Base-by-base conservation (phyloP, 2,797 vertebrate genomes). In the Hypotaenidia okinawae region DNA sequence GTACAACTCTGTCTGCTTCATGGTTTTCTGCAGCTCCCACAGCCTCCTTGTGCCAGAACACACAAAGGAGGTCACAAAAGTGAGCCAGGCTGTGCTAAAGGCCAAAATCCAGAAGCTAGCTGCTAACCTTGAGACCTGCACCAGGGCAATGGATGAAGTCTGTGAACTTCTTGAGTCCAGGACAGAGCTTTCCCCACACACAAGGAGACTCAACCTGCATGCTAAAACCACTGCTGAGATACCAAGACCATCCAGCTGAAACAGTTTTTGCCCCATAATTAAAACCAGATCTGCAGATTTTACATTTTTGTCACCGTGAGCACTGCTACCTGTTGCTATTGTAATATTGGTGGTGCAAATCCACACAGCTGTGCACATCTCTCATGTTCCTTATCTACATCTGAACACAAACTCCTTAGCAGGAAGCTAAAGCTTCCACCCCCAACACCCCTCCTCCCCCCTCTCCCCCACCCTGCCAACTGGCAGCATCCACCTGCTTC, bases 31-130 rank as follows among this genome's bases (percentile, higher is more conserved):
- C 0, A 94, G 98, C 66, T 97, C 97, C 2, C 98, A 97, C 12
- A 97, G 97, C 92, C 97, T 98, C 68, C 96, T 98, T 1, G 84
- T 98, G 51, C 98, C 98, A 30, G 95, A 97, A 63, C 80, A 91
- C 70, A 95, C 96, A 9, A 97, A 98, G 78, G 98, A 98, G 70
- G 93, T 93, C 88, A 98, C 97, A 16, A 98, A 96, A 94, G 97
- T 97, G 8, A 98, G 98, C 95, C 97, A 98, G 73, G 95, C 95
- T 0, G 93, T 98, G 64, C 95, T 98, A 30, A 98, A 91, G 75
- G 98, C 98, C 87, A 98, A 98, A 97, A 95, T 98, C 54, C 98
- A 98, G 96, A 98, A 98, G 87, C 89, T 98, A 94, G 96, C 97
- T 4, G 96, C 97, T 93, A 98, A 97, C 94, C 96, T 98, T 0